Conservation (phyloP, 1,140 invertebrate species). For the Wasmannia auropunctata region DNA sequence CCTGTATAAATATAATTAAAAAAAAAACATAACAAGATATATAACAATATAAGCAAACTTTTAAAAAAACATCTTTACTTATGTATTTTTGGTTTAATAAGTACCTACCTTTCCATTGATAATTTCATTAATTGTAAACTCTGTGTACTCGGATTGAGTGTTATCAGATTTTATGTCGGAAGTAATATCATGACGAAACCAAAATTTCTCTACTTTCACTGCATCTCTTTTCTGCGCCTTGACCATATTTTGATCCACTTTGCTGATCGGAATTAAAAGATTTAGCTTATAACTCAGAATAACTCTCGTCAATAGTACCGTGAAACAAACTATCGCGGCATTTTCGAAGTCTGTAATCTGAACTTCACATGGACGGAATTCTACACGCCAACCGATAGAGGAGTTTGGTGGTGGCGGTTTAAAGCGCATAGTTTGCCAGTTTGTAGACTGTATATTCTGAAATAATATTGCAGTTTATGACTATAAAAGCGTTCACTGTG, state of each 20-base stretch:
- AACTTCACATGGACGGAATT: slow-evolving; percentile 99
- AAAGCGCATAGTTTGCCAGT: slow-evolving; percentile 99
- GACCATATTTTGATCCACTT: slow-evolving; percentile 99
- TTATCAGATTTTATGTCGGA: slow-evolving; percentile 81
- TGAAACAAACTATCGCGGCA: slow-evolving; percentile 99
- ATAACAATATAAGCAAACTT: neutral
- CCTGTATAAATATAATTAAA: too few species aligned
- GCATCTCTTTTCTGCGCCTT: slow-evolving; percentile 96
- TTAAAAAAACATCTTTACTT: slow-evolving; percentile 4
- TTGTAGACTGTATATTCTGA: slow-evolving; percentile 99
- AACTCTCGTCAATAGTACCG: slow-evolving; percentile 97
- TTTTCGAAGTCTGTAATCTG: slow-evolving; percentile 99
- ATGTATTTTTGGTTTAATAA: slow-evolving; percentile 15
- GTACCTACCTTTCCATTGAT: slow-evolving; percentile 97
- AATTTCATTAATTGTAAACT: slow-evolving; percentile 98
- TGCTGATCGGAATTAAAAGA: slow-evolving; percentile 99
- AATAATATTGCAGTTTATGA: slow-evolving; percentile 67
- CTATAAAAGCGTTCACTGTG: slow-evolving; percentile 19
- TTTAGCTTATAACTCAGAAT: slow-evolving; percentile 98
- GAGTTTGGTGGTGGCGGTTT: slow-evolving; percentile 98
- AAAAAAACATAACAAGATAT: neutral
- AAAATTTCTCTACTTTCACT: slow-evolving; percentile 93
- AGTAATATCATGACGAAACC: slow-evolving; percentile 94
- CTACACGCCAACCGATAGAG: slow-evolving; percentile 99
- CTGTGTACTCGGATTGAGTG: slow-evolving; percentile 85